phyloP scores from a whole-genome alignment of 2,888 invertebrate genomes.

The Ryuthela nishihirai region DNA sequence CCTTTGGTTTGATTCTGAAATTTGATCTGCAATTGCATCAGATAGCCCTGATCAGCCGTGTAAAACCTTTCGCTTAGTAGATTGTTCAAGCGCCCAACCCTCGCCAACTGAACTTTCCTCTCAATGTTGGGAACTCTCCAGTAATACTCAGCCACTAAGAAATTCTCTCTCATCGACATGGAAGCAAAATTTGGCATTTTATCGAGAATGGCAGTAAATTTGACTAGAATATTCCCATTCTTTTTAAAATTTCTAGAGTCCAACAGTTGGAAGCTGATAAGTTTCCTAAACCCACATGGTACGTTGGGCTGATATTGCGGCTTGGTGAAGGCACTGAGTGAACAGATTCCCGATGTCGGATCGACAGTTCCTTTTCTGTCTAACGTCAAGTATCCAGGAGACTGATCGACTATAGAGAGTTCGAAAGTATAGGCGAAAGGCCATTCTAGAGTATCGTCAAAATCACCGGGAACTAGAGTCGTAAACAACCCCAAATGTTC shows the following conservation, averaged over 20 bases:
- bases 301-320: slow-evolving; percentile 23
- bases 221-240: slow-evolving; percentile 23
- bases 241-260: slow-evolving; percentile 10
- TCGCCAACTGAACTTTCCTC: slow-evolving; percentile 41
- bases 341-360: slow-evolving; percentile 23
- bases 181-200: slow-evolving; percentile 33
- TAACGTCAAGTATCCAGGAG: slow-evolving; percentile 10
- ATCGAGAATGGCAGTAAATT: slow-evolving; percentile 28
- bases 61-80: slow-evolving; percentile 43
- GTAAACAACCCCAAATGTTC: slow-evolving; percentile 31
- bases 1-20: slow-evolving; percentile 40
- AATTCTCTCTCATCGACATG: slow-evolving; percentile 34
- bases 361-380: slow-evolving; percentile 22
- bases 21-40: slow-evolving; percentile 41
- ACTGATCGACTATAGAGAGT: slow-evolving; percentile 36
- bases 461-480: slow-evolving; percentile 16
- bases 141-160: slow-evolving; percentile 42
- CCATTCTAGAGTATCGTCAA: slow-evolving; percentile 34
- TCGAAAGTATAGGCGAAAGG: slow-evolving; percentile 41
- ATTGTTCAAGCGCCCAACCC: slow-evolving; percentile 16
- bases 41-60: slow-evolving; percentile 43
- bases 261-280: slow-evolving; percentile 5
- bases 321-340: slow-evolving; percentile 18
- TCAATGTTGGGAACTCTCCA: slow-evolving; percentile 43
- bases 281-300: slow-evolving; percentile 32